phyloP scores from a whole-genome alignment of 2,113 vertebrate genomes.

The Tetrax tetrax region DNA sequence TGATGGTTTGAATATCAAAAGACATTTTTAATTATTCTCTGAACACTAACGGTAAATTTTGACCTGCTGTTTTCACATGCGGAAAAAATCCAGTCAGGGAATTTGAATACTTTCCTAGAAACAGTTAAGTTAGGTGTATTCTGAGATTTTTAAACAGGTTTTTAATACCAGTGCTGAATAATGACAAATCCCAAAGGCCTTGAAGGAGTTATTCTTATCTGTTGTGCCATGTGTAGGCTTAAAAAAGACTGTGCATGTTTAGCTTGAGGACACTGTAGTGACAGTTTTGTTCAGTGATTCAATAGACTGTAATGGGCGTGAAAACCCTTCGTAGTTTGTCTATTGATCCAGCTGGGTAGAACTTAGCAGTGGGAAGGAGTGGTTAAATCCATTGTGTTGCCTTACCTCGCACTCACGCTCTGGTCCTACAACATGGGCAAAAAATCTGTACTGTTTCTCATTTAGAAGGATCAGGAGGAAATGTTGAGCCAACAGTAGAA shows the following conservation, averaged over 20 bases:
- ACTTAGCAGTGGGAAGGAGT: not conserved
- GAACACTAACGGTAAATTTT: not conserved
- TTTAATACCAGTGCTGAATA: not conserved
- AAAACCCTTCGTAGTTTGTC: not conserved
- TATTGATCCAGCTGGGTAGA: not conserved
- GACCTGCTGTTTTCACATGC: not conserved
- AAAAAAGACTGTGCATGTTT: not conserved
- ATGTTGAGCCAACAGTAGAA: not conserved
- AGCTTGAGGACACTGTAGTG: not conserved
- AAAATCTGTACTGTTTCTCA: not conserved
- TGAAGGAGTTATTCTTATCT: not conserved
- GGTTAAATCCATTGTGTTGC: constrained; percentile 2
- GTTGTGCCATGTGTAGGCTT: not conserved
- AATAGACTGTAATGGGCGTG: not conserved
- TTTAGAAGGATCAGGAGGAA: not conserved
- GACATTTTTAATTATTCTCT: not conserved
- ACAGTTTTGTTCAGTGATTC: constrained; percentile 11
- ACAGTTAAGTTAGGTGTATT: not conserved
- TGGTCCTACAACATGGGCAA: not conserved
- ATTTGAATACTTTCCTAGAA: not conserved
- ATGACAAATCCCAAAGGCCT: not conserved
- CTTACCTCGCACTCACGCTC: not conserved
- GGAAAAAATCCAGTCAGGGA: not conserved
- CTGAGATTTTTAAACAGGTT: not conserved
- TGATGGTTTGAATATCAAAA: not conserved